These are phyloP conservation scores for Cyprinella venusta DNA, from an alignment of 2,797 vertebrate species.

Conservation along the genomic window DNA sequence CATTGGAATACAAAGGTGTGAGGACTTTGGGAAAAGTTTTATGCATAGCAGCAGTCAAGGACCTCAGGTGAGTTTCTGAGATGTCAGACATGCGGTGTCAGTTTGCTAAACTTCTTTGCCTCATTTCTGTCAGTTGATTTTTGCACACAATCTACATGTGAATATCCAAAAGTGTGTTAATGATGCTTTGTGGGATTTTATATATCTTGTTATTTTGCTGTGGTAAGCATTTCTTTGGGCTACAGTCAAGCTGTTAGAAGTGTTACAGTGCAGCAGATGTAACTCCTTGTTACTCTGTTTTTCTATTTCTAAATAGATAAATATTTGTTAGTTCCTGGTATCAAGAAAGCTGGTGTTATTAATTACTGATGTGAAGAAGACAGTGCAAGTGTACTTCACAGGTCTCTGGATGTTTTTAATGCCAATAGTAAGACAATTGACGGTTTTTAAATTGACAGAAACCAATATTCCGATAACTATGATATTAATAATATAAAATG, in stretches of 20 bases:
- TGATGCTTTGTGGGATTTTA: neutral
- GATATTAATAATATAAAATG: neutral
- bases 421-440: neutral
- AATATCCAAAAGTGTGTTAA: neutral
- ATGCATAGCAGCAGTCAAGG: conserved; percentile 62
- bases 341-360: neutral
- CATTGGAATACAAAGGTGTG: conserved; percentile 64
- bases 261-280: neutral
- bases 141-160: neutral
- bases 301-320: neutral
- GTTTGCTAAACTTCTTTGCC: conserved; percentile 14
- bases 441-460: neutral
- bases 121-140: neutral
- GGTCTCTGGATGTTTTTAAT: neutral
- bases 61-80: conserved; percentile 68
- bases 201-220: neutral
- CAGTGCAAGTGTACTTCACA: neutral
- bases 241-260: neutral
- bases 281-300: neutral
- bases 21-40: conserved; percentile 55
- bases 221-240: neutral
- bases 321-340: neutral
- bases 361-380: neutral
- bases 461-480: neutral
- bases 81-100: conserved; percentile 34